A percentile compares a stretch with the other conserved stretches of the same genome.
Evolutionary conservation across 2,113 vertebrate species (phyloP).

Genomic region (rabbit (Oryctolagus cuniculus)): mOryCun1.1 NC_091438.1:5043501-5044000

Average conservation of each 20-base stretch:
- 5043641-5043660: not conserved
- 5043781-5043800: not conserved
- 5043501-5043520: not conserved
- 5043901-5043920: not conserved
- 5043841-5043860: not conserved
- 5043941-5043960: too few relatives aligned
- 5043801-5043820: not conserved
- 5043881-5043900: not conserved
- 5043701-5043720: slow-evolving; percentile 12
- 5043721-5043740: not conserved
- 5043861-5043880: accelerated
- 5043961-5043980: not conserved
- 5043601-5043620: not conserved
- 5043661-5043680: not conserved
- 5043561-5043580: not conserved
- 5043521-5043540: not conserved
- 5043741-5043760: not conserved
- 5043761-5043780: not conserved
- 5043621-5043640: not conserved
- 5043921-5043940: not conserved
- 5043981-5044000: not conserved
- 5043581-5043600: not conserved
- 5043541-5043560: not conserved
- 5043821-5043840: not conserved
- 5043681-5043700: not conserved